Conservation (phyloP, 2,888 invertebrate species). For the Epistrophella euchroma region DNA sequence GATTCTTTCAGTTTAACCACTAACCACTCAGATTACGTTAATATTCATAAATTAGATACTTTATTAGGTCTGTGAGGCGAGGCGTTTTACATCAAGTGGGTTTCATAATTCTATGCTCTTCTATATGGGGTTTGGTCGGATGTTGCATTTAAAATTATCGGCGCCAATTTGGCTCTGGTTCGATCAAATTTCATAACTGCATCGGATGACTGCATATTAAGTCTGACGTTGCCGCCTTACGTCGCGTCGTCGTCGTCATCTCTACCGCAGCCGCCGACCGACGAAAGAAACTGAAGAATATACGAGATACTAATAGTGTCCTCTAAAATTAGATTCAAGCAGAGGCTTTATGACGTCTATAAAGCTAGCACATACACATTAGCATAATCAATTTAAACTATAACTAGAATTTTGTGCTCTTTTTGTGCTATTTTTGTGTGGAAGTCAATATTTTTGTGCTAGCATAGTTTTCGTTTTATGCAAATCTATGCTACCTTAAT, state of each 20-base stretch:
- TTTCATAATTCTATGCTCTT: conserved; percentile 56
- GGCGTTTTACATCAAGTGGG: conserved; percentile 49
- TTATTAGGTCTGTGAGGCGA: conserved; percentile 65
- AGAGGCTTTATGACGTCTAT: conserved; percentile 31
- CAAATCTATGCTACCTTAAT: too few relatives aligned
- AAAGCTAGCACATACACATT: too few relatives aligned
- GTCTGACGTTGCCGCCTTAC: background rate
- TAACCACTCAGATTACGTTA: conserved; percentile 68
- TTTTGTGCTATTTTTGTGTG: too few relatives aligned
- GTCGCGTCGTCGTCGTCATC: background rate
- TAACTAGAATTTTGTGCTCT: too few relatives aligned
- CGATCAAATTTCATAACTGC: conserved; percentile 75
- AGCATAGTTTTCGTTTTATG: too few relatives aligned
- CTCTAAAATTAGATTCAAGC: conserved; percentile 60
- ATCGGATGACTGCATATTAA: conserved; percentile 71
- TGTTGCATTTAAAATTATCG: conserved; percentile 37
- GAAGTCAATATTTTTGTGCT: too few relatives aligned
- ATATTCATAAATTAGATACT: conserved; percentile 75
- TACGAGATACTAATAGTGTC: conserved; percentile 14
- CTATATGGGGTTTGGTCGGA: conserved; percentile 22
- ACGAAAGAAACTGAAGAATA: background rate
- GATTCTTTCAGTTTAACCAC: conserved; percentile 43
- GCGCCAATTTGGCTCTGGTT: conserved; percentile 73
- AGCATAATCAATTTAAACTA: too few relatives aligned
- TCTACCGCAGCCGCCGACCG: background rate